Conservation (phyloP, 2,888 invertebrate species). For the Halocaridina rubra region DNA sequence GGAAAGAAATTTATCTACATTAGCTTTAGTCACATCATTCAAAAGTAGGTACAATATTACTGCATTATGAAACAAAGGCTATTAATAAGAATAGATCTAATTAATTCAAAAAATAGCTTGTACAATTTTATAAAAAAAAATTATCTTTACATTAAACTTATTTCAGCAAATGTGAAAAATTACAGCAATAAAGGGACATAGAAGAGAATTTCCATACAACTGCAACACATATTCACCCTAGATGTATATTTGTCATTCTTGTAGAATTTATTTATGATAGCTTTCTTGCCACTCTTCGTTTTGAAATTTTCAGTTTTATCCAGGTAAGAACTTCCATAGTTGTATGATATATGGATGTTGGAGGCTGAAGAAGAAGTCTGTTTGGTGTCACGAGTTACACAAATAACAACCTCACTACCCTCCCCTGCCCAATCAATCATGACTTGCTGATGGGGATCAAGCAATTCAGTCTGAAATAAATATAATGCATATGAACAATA, state of each 20-base stretch:
- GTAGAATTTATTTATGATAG: slow-evolving; percentile 85
- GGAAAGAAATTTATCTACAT: slow-evolving; percentile 66
- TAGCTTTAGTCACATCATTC: neutral
- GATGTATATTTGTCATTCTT: slow-evolving; percentile 84
- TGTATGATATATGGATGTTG: slow-evolving; percentile 85
- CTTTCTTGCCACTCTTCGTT: slow-evolving; percentile 73
- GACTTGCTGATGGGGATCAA: slow-evolving; percentile 88
- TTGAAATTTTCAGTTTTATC: slow-evolving; percentile 80
- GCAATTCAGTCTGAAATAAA: slow-evolving; percentile 76
- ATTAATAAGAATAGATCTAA: neutral
- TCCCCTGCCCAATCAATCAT: slow-evolving; percentile 95
- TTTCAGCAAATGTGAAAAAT: neutral
- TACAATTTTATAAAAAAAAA: neutral
- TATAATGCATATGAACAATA: no score
- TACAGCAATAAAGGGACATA: neutral
- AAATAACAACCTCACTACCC: slow-evolving; percentile 87
- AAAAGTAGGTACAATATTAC: neutral
- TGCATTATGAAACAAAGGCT: neutral
- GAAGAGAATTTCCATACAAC: no score
- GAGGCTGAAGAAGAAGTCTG: slow-evolving; percentile 71
- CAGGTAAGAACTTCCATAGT: slow-evolving; percentile 84
- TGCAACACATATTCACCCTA: slow-evolving; percentile 76
- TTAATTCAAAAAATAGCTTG: neutral
- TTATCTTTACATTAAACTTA: neutral
- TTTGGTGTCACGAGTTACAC: slow-evolving; percentile 68